Base-by-base conservation (phyloP, 1,140 invertebrate genomes). In the Drosophila kurseongensis region DNA sequence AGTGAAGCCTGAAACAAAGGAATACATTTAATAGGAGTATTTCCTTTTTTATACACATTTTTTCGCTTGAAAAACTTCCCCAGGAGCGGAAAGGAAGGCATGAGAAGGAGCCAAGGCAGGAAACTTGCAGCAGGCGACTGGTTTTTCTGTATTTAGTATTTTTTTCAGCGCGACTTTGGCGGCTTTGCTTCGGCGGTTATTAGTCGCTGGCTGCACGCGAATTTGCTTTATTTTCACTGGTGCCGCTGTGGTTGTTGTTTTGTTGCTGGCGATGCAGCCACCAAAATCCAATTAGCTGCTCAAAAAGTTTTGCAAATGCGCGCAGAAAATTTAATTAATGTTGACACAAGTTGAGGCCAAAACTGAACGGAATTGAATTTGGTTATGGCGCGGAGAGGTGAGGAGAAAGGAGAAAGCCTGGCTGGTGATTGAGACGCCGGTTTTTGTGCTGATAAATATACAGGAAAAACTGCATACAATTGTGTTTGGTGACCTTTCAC, bases 321-420 rank as follows among this genome's bases (percentile, higher is more conserved):
- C 77, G 80, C 84, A 60, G 68, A 75, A 84, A 88, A 89, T 80
- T 88, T 89, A 88, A 88, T 88, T 88, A 89, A 89, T 89, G 84
- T 88, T 90, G 84, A 88, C 84, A 88, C 80, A 89, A 88, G 66
- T 65, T 83, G 62, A 47, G 54, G 50, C 50, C 62, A 57, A 61
- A 83, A 81, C 59, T 61, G 65, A 83, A 72, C 66, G 61, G 60
- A 80, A 84, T 80, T 79, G 47, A 80, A 73, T 73, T 59, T 48
- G 35, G 27, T 47, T 56, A 35, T 18, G 27, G 23, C 16, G 29
- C 8, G 7, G 7, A 32, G n/a, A 50, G 32, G 13, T 10, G 50
- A 5, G 13, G n/a, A 2, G 48, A 35, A n/a, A 35, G 40, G 32
- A 36, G 45, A 57, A 29, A 45, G 50, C 23, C 9, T n/a, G 29